These are phyloP conservation scores for Belonocnema kinseyi DNA, from an alignment of 1,140 invertebrate genomes.

Conservation along the genomic window DNA sequence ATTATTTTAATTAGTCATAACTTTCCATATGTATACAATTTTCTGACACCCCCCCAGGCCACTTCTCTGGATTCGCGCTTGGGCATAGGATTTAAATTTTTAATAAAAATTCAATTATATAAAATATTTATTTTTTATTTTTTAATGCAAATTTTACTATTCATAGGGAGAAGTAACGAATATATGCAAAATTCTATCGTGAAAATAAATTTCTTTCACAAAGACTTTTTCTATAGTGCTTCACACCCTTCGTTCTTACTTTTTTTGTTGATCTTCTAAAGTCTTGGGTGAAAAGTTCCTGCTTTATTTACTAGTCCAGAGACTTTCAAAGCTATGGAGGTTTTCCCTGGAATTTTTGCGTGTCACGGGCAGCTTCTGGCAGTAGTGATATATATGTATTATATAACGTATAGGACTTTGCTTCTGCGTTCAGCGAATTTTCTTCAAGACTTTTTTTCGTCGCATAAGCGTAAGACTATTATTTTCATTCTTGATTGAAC, in stretches of 20 bases:
- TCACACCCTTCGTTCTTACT: neutral
- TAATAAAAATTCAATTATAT: too few species aligned
- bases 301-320: neutral
- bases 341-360: neutral
- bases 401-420: neutral
- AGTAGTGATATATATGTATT: neutral
- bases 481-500: neutral
- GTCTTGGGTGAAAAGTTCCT: neutral
- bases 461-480: constrained; percentile 51
- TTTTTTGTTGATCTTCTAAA: neutral
- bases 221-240: too few species aligned
- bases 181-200: too few species aligned
- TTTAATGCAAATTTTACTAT: too few species aligned
- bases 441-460: constrained; percentile 48
- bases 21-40: too few species aligned
- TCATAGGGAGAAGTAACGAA: too few species aligned
- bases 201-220: too few species aligned
- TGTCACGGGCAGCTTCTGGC: neutral
- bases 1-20: too few species aligned
- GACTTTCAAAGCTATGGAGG: neutral
- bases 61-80: too few species aligned
- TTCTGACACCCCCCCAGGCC: too few species aligned
- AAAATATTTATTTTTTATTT: too few species aligned
- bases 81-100: too few species aligned
- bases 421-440: constrained; percentile 36